Evolutionary conservation across 2,113 vertebrate species (phyloP), one percentile per base, ranked within the genome.

Genomic region (Aythya baeri): DNA sequence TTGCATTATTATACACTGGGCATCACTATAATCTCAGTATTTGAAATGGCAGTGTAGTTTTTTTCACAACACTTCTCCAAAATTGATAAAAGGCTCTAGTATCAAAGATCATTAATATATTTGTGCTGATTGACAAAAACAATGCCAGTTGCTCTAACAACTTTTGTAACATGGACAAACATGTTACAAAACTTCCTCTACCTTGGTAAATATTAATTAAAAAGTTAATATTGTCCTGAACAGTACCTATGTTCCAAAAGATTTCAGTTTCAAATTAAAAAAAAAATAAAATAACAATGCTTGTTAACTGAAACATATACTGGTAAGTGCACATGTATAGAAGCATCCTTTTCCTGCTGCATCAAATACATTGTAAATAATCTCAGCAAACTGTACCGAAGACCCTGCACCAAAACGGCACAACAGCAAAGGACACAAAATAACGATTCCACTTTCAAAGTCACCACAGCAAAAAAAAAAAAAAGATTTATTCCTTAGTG

Each of bases 41-140:
- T 32, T 67, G 14, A 14, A 68, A 81, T 23, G 15, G 6, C n/a
- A 63, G 9, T 41, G 11, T 13, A 91, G 34, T 6, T 7, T 21
- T 55, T 38, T 85, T 27, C 8, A 4, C 23, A 86, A 57, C 34
- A 77, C 23, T 3, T 2, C 17, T 65, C 26, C 41, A 81, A 86
- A 92, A 79, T 17, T 17, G 14, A 32, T 9, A 34, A 0, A 1
- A 66, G 18, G 57, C 13, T 54, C 23, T 3, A 6, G 12, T 50
- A 65, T 70, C 25, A 76, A 86, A 79, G 12, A 43, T 21, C 27
- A 72, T 68, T n/a, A 68, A 43, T 6, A 58, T 12, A 6, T 54
- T 72, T 13, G 4, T 36, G 31, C 14, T 49, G 21, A 66, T 5
- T 62, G 17, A 49, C 41, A 46, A 71, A 78, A 93, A 9, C 11